Conservation (phyloP, 2,888 invertebrate genomes). For the Adela reaumurella region DNA sequence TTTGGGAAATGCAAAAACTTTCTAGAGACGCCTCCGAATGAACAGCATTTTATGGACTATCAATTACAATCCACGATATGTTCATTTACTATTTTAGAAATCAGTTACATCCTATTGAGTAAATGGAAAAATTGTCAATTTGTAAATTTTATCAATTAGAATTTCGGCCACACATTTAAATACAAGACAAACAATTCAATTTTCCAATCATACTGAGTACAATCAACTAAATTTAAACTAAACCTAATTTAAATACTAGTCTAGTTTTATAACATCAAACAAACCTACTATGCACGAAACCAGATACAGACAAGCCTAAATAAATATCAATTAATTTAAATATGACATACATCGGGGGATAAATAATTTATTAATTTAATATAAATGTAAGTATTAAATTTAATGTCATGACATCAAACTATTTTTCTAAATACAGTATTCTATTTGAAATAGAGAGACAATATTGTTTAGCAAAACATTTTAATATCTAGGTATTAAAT, state of each 20-base stretch:
- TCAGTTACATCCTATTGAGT: neutral
- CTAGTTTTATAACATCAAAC: neutral
- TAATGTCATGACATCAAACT: neutral
- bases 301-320: neutral
- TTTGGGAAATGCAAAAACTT: neutral
- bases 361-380: constrained; percentile 4
- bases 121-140: neutral
- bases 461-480: constrained; percentile 3
- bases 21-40: neutral
- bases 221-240: neutral
- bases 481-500: no score
- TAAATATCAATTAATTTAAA: neutral
- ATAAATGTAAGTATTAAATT: constrained; percentile 9
- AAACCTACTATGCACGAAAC: neutral
- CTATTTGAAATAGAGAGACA: constrained; percentile 11
- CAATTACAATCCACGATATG: neutral
- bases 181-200: neutral
- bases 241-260: neutral
- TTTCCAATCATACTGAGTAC: neutral
- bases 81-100: neutral
- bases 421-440: constrained; percentile 2
- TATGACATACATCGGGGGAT: neutral
- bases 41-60: neutral
- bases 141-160: neutral
- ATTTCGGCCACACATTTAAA: neutral